phyloP scores from a whole-genome alignment of 2,888 invertebrate species.

The Machimus rusticus region DNA sequence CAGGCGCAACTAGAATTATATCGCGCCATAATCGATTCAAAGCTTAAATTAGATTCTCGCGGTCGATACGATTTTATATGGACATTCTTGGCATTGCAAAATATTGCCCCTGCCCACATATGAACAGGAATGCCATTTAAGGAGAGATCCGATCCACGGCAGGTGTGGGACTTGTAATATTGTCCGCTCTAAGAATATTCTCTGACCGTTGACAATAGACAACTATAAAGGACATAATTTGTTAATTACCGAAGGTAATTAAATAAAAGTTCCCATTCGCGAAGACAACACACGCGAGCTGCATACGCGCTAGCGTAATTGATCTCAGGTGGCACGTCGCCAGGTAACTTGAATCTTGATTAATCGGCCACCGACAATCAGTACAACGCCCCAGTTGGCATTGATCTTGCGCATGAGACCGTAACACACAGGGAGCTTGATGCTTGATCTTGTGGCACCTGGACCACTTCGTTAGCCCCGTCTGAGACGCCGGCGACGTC shows the following conservation, averaged over 20 bases:
- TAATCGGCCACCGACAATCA: conserved; percentile 5
- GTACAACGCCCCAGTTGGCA: conserved; percentile 40
- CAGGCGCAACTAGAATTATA: background rate
- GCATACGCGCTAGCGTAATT: background rate
- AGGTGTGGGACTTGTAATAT: background rate
- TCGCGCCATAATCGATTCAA: background rate
- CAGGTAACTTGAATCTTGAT: background rate
- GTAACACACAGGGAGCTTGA: conserved; percentile 15
- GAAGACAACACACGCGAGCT: background rate
- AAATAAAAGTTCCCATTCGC: background rate
- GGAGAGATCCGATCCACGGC: background rate
- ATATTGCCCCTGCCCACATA: background rate
- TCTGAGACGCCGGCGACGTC: background rate
- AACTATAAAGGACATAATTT: background rate
- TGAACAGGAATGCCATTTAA: background rate
- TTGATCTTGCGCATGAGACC: conserved; percentile 40
- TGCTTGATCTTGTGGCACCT: conserved; percentile 25
- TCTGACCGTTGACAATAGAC: background rate
- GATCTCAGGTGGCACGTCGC: background rate
- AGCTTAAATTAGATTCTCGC: background rate
- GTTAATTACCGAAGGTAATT: background rate
- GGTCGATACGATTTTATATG: background rate
- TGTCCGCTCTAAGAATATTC: background rate
- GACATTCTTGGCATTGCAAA: background rate
- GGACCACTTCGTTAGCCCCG: background rate